Percentiles rank a stretch among this genome's conserved stretches.
Evolutionary conservation across 1,140 invertebrate genomes (phyloP).

Genomic region (Drosophila virilis): DNA sequence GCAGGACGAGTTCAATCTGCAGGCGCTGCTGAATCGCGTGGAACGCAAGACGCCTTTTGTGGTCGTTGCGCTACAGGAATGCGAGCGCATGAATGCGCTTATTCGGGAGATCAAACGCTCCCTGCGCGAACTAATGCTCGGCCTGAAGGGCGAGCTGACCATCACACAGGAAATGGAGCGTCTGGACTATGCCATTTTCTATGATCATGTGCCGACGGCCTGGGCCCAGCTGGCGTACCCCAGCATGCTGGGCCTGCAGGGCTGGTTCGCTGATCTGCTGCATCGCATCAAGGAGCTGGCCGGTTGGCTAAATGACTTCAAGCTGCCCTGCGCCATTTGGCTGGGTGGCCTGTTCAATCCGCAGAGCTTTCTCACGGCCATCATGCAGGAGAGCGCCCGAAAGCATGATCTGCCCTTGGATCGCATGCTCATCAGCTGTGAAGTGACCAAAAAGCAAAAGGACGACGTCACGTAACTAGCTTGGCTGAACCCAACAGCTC

Average conservation of each 20-base stretch:
- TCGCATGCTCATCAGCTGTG: constrained; percentile 97
- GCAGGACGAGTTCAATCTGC: constrained; percentile 95
- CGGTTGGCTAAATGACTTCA: constrained; percentile 92
- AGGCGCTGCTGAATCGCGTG: constrained; percentile 93
- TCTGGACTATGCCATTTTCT: constrained; percentile 92
- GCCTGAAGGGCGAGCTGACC: constrained; percentile 96
- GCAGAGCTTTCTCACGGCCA: constrained; percentile 97
- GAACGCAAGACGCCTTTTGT: constrained; percentile 96
- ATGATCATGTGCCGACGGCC: constrained; percentile 92
- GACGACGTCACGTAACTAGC: constrained; percentile 90
- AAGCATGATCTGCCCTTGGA: constrained; percentile 98
- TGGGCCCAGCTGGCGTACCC: constrained; percentile 96
- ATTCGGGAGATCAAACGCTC: constrained; percentile 93
- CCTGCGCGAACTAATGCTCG: constrained; percentile 93
- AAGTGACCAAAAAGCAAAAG: constrained; percentile 96
- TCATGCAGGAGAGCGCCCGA: constrained; percentile 98
- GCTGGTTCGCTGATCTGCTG: constrained; percentile 95
- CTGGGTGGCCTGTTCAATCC: constrained; percentile 98
- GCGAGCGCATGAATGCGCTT: constrained; percentile 96
- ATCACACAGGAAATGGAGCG: constrained; percentile 97
- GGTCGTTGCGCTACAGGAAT: constrained; percentile 97
- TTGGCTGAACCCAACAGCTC: neutral
- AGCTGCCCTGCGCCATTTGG: constrained; percentile 94
- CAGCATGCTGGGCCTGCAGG: constrained; percentile 91
- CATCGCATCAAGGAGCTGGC: constrained; percentile 92